Evolutionary conservation across 1,140 invertebrate genomes (phyloP), one percentile per base, ranked within the genome.

Genomic region (Drosophila mayri): DNA sequence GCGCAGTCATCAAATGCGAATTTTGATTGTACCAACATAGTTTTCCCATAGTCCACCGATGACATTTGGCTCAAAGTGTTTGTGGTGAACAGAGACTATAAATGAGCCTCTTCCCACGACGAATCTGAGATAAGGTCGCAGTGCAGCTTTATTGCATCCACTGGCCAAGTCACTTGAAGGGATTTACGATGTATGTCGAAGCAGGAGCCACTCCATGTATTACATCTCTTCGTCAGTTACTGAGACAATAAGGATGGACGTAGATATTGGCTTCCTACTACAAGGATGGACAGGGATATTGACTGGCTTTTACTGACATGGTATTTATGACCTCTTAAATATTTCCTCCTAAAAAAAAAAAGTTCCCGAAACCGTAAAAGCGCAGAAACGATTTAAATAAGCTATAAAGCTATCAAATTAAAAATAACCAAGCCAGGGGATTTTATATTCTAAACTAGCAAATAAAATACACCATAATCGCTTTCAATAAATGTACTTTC

Each of bases 161-260:
- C 8, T 16, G 44, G 1, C 2, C n/a, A 4, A 32, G 35, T 12
- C 5, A 30, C 4, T 11, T 3, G 9, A 1, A 38, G 20, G 35
- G 12, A 4, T 65, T 67, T 37, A 65, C 63, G 64, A 67, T 67
- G 25, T 32, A 67, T 62, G 64, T 47, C 12, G 32, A 28, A 35
- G 11, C 3, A 22, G 18, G 30, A n/a, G 11, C 0, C 6, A 50
- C 12, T 35, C 1, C 4, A 16, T n/a, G 20, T n/a, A 32, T 60
- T 32, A 7, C 30, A 18, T 2, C n/a, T 37, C 30, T 32, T 37
- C 0, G 18, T 16, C 9, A 57, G 49, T 11, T 37, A 8, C 22
- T 28, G 20, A 6, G 60, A 28, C 22, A 57, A 18, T 12, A 32
- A 14, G 30, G 12, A 20, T 14, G 3, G 4, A 16, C 14, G 5